Conservation (phyloP, 2,888 invertebrate species). For the Ferrisia virgata region DNA sequence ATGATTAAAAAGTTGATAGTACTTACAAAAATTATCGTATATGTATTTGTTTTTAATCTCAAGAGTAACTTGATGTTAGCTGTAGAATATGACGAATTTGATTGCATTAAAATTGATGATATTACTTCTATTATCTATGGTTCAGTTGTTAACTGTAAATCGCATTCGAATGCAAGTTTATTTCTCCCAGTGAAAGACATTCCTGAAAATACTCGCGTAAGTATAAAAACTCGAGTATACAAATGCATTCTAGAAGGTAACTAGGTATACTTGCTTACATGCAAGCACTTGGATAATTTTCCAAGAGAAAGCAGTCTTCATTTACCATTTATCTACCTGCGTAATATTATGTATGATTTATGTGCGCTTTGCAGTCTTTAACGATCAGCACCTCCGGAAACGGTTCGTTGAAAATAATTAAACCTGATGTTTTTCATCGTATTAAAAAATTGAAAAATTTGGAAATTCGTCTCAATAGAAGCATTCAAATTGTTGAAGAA, state of each 20-base stretch:
- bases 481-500: not conserved
- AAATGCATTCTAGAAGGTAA: too few species aligned
- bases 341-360: not conserved
- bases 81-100: not conserved
- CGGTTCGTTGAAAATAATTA: not conserved
- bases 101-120: not conserved
- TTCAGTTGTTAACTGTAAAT: too few species aligned
- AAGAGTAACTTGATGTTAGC: not conserved
- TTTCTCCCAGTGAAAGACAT: not conserved
- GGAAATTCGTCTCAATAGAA: not conserved
- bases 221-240: not conserved
- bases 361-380: not conserved
- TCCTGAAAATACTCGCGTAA: not conserved
- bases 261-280: too few species aligned
- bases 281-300: too few species aligned
- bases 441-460: not conserved
- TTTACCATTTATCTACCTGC: not conserved
- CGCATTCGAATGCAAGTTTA: not conserved
- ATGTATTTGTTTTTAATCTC: not conserved
- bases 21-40: not conserved
- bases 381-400: not conserved
- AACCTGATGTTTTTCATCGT: not conserved
- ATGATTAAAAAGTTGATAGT: not conserved
- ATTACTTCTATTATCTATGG: not conserved
- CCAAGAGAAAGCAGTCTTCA: too few species aligned